Evolutionary conservation across 2,113 vertebrate genomes (phyloP).

Genomic region (Recurvirostra avosetta): DNA sequence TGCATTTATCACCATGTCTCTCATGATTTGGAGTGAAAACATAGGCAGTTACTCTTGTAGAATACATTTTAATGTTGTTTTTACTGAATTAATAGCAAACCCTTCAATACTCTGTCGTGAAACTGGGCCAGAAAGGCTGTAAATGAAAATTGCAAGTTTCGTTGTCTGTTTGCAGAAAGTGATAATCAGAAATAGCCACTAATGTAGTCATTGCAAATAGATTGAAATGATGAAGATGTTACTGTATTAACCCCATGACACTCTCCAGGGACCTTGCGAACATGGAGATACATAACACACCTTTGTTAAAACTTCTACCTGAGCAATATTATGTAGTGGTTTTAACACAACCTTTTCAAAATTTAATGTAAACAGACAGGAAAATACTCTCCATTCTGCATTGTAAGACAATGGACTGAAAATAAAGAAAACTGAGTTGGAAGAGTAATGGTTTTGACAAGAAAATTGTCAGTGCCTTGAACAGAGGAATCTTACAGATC

Average conservation of each 20-base stretch:
- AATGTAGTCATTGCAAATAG: background rate
- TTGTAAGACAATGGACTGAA: background rate
- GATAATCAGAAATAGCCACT: background rate
- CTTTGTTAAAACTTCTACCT: background rate
- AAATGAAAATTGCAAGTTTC: background rate
- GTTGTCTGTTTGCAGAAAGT: background rate
- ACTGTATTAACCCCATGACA: background rate
- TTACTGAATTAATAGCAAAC: background rate
- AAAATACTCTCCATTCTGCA: background rate
- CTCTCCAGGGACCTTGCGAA: background rate
- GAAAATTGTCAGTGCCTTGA: background rate
- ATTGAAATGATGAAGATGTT: background rate
- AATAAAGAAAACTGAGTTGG: background rate
- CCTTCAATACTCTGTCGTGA: background rate
- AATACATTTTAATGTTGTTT: background rate
- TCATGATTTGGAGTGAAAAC: background rate
- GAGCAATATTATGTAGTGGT: background rate
- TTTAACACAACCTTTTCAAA: background rate
- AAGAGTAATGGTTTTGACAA: conserved; percentile 1
- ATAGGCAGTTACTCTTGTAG: background rate
- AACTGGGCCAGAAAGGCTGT: background rate
- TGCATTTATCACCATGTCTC: background rate
- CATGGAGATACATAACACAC: background rate
- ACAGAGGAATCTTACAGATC: background rate
- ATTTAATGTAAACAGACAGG: background rate